These are phyloP conservation scores for Ypsolopha sequella DNA, from an alignment of 2,888 invertebrate species.

Conservation along the genomic window DNA sequence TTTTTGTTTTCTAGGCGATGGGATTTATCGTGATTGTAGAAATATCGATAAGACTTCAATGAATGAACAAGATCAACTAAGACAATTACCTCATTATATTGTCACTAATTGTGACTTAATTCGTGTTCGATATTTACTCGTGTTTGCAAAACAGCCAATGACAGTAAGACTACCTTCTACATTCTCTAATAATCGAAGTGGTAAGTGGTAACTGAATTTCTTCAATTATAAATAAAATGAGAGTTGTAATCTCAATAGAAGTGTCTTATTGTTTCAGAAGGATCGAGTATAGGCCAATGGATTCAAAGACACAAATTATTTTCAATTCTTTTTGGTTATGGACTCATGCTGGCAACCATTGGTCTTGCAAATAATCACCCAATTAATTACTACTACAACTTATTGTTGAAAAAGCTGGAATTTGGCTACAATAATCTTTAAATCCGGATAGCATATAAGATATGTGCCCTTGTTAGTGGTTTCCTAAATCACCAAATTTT, in stretches of 20 bases:
- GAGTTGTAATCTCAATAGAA: too few species aligned
- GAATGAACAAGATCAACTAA: slow-evolving; percentile 22
- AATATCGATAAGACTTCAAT: slow-evolving; percentile 16
- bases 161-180: slow-evolving; percentile 45
- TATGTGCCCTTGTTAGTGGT: slow-evolving; percentile 13
- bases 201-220: not conserved
- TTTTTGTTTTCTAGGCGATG: slow-evolving; percentile 29
- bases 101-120: slow-evolving; percentile 83
- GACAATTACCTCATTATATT: slow-evolving; percentile 72
- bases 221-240: not conserved
- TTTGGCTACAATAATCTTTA: slow-evolving; percentile 41
- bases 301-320: slow-evolving; percentile 71
- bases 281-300: slow-evolving; percentile 60
- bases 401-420: slow-evolving; percentile 59
- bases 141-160: slow-evolving; percentile 72
- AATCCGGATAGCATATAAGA: slow-evolving; percentile 7
- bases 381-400: slow-evolving; percentile 73
- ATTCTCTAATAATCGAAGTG: not conserved
- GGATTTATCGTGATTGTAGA: slow-evolving; percentile 33
- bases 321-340: slow-evolving; percentile 74
- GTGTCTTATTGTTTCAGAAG: too few species aligned
- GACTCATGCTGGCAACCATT: slow-evolving; percentile 73
- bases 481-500: slow-evolving; percentile 6
- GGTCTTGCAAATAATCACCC: slow-evolving; percentile 75
- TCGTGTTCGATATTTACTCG: slow-evolving; percentile 79